Evolutionary conservation across 2,888 invertebrate species (phyloP), one percentile per base, ranked within the genome.

Genomic region (Troides oblongomaculatus): DNA sequence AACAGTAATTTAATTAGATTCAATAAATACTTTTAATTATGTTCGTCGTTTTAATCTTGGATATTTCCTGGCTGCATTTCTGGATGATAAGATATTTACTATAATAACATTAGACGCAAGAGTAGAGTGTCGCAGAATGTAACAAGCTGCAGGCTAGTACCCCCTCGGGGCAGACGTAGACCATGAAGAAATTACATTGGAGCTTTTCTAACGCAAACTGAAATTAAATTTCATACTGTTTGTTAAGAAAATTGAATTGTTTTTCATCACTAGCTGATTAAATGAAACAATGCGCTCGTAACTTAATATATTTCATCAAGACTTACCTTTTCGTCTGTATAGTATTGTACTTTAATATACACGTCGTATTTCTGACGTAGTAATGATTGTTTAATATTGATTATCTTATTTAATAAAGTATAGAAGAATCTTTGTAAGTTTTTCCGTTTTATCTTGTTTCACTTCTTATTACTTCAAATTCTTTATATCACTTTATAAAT

Each of bases 171-270:
- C 18, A 39, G 43, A 62, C 21, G 43, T n/a, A 23, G 43, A 21
- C 46, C 14, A n/a, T 10, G 23, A 39, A 46, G 10, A 62, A 62
- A 62, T 62, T 62, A 62, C 43, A 43, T 46, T 62, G 62, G 21
- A 39, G 36, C 39, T 43, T 62, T 66, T 50, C 46, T 25, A 43
- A 12, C 65, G 46, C 46, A 59, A 65, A 64, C 56, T 39, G 39
- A 43, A 59, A 66, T 46, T 60, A 66, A 59, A 60, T 53, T 30
- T 60, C 14, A 25, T 66, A 50, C 30, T 36, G 10, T 30, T 65
- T 59, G 59, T 30, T 39, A 1, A 5, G 23, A 62, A 23, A 21
- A 43, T 58, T 21, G 23, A 58, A 58, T 53, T 53, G 53, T 53
- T 53, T 53, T n/a, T n/a, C 25, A 58, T 23, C 14, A 23, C 23